A percentile compares a stretch with the other conserved stretches of the same genome.
phyloP scores from a whole-genome alignment of 2,888 invertebrate genomes.

The Chloromyia formosa region DNA sequence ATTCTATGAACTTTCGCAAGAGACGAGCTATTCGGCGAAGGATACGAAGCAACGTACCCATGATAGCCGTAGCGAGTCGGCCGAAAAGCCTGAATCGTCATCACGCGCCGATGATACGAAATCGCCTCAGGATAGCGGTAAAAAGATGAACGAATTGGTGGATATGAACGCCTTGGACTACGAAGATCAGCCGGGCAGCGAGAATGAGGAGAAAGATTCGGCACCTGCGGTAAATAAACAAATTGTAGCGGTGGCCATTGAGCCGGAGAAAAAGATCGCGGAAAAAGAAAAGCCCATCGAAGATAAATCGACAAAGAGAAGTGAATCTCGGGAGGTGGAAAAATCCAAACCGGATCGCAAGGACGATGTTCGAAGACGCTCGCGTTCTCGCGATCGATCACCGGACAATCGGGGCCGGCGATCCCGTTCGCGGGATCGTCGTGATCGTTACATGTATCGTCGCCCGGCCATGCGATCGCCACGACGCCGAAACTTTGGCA shows the following conservation, averaged over 20 bases:
- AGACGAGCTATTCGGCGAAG: conserved; percentile 59
- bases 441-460: conserved; percentile 54
- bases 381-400: conserved; percentile 53
- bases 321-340: conserved; percentile 36
- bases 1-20: conserved; percentile 64
- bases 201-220: conserved; percentile 61
- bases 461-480: conserved; percentile 58
- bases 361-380: conserved; percentile 37
- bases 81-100: conserved; percentile 59
- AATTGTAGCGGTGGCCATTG: conserved; percentile 66
- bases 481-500: conserved; percentile 55
- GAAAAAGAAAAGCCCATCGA: conserved; percentile 49
- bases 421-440: conserved; percentile 55
- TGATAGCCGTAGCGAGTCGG: not conserved
- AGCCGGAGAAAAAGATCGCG: conserved; percentile 27
- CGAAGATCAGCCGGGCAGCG: conserved; percentile 69
- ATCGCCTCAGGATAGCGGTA: not conserved
- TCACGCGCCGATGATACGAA: conserved; percentile 5
- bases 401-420: conserved; percentile 51
- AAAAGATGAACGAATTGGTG: conserved; percentile 58
- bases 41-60: conserved; percentile 31
- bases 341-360: not conserved
- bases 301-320: conserved; percentile 31
- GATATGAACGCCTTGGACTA: conserved; percentile 80
- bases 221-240: conserved; percentile 52